A percentile compares a stretch with the other conserved stretches of the same genome.
Evolutionary conservation across 2,797 vertebrate genomes (phyloP).

Genomic region (Danionella dracula): DNA sequence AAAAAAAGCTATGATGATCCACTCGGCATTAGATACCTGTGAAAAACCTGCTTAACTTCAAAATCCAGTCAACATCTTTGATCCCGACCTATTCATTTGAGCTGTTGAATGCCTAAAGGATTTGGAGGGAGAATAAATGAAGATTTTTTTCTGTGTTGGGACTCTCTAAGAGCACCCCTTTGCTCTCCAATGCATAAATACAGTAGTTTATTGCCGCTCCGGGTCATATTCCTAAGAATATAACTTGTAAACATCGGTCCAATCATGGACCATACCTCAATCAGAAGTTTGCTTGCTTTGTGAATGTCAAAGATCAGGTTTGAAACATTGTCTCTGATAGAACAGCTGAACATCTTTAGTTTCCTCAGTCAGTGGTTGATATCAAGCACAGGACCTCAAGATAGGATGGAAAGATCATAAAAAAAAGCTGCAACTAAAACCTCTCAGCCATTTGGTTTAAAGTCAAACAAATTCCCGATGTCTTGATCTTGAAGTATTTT

Average conservation of each 20-base stretch:
- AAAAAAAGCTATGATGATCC: constrained; percentile 26
- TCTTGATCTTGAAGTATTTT: no score
- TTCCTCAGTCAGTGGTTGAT: constrained; percentile 79
- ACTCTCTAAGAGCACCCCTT: no score
- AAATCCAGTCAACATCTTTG: no score
- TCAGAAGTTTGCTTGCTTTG: no score
- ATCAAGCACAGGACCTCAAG: constrained; percentile 65
- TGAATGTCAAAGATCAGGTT: no score
- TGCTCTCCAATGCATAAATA: constrained; percentile 39
- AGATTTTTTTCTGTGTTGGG: constrained; percentile 35
- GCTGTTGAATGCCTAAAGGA: no score
- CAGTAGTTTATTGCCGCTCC: constrained; percentile 73
- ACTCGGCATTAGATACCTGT: constrained; percentile 14
- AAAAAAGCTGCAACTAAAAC: no score
- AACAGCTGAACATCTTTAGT: not conserved
- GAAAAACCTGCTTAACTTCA: constrained; percentile 5
- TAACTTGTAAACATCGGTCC: constrained; percentile 49
- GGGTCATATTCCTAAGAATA: constrained; percentile 59
- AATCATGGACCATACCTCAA: constrained; percentile 53
- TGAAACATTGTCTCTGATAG: no score
- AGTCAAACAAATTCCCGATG: no score
- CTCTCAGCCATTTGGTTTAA: no score
- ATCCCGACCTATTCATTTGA: no score
- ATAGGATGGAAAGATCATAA: no score
- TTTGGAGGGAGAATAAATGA: constrained; percentile 1